Conservation (phyloP, 2,888 invertebrate genomes). For the Pseudococcus jackbeardsleyi region DNA sequence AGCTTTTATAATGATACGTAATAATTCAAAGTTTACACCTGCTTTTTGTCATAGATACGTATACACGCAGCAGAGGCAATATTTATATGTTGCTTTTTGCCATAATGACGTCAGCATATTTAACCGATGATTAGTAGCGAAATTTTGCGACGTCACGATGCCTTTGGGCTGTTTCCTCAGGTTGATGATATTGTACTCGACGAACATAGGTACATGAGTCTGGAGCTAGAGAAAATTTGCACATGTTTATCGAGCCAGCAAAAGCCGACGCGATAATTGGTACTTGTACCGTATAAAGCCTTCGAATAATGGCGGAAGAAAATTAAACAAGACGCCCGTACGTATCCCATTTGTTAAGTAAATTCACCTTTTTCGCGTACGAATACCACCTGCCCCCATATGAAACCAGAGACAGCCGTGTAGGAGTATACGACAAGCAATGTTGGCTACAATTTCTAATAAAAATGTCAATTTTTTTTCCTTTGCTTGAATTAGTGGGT, state of each 20-base stretch:
- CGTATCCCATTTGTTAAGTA: background rate
- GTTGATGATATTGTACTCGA: background rate
- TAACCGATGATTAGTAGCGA: slow-evolving; percentile 3
- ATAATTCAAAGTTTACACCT: slow-evolving; percentile 43
- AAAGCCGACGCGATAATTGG: slow-evolving; percentile 14
- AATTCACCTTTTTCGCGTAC: background rate
- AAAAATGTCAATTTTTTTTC: no score
- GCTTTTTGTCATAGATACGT: slow-evolving; percentile 24
- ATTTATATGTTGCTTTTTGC: slow-evolving; percentile 35
- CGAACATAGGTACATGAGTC: background rate
- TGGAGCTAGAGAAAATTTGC: background rate
- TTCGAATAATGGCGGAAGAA: background rate
- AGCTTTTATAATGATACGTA: slow-evolving; percentile 31
- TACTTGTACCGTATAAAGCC: background rate
- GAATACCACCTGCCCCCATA: background rate
- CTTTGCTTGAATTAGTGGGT: no score
- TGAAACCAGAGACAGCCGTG: background rate
- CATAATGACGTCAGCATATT: slow-evolving; percentile 5
- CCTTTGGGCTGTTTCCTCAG: background rate
- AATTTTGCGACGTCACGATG: background rate
- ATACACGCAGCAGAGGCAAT: background rate
- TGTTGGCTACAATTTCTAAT: no score
- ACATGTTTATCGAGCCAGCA: background rate
- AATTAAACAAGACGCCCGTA: slow-evolving; percentile 9
- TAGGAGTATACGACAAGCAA: background rate